These are phyloP conservation scores for Reinhardtius hippoglossoides DNA, from an alignment of 2,113 vertebrate genomes.

Conservation along the genomic window DNA sequence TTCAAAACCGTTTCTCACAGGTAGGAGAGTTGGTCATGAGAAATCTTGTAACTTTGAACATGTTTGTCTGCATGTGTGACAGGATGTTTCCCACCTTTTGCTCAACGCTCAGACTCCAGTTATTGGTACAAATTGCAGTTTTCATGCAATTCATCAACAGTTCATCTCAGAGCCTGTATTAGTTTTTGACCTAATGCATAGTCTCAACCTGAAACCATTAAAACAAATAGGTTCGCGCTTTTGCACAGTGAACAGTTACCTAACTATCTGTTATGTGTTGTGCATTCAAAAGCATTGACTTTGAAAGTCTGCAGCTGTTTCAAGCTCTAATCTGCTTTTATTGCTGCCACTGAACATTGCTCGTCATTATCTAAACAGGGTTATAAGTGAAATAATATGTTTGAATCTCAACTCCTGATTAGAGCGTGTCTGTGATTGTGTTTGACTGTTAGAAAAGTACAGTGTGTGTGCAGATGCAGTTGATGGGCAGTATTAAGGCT, in stretches of 20 bases:
- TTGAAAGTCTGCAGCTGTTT: constrained; percentile 1
- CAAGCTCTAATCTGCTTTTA: constrained; percentile 25
- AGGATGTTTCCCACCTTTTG: not conserved
- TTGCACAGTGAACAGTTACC: not conserved
- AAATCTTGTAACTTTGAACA: not conserved
- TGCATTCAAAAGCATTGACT: constrained; percentile 16
- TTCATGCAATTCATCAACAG: too few species aligned
- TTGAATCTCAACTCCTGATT: not conserved
- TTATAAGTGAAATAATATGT: constrained; percentile 23
- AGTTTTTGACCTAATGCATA: not conserved
- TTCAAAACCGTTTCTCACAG: not conserved
- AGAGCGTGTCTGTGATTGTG: not conserved
- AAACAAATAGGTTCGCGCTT: not conserved
- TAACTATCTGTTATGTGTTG: not conserved
- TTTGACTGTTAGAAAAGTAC: too few species aligned
- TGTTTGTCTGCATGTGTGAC: not conserved
- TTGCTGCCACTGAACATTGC: constrained; percentile 16
- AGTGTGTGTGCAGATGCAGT: too few species aligned
- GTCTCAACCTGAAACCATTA: not conserved
- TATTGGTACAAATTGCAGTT: too few species aligned
- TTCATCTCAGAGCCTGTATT: too few species aligned
- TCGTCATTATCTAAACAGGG: constrained; percentile 23
- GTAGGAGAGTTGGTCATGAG: not conserved
- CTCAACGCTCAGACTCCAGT: too few species aligned
- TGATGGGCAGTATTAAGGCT: too few species aligned